Conservation (phyloP, 2,888 invertebrate genomes). For the Synergus itoensis region DNA sequence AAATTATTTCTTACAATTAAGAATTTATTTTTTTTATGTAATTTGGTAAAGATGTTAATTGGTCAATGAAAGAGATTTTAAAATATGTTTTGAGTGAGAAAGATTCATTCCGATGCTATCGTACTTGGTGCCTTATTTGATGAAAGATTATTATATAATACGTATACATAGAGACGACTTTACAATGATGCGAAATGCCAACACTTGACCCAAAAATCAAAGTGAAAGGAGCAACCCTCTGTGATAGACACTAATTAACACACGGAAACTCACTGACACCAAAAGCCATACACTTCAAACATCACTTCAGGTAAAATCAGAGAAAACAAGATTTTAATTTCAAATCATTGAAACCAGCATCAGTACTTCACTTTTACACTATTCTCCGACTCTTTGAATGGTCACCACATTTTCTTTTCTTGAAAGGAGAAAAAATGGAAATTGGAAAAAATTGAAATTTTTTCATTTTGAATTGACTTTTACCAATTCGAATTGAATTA, state of each 20-base stretch:
- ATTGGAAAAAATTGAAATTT: too few relatives aligned
- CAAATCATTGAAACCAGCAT: background rate
- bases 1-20: too few relatives aligned
- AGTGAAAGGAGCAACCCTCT: constrained; percentile 6
- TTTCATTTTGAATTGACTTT: too few relatives aligned
- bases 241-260: background rate
- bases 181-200: background rate
- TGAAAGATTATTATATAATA: background rate
- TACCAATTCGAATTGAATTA: too few relatives aligned
- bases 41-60: too few relatives aligned
- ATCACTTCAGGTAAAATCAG: background rate
- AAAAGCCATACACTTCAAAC: background rate
- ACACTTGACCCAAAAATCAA: constrained; percentile 9
- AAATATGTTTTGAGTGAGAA: background rate
- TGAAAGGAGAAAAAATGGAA: too few relatives aligned
- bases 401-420: too few relatives aligned
- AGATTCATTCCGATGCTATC: background rate
- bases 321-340: background rate
- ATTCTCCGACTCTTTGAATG: too few relatives aligned
- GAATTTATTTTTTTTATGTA: too few relatives aligned
- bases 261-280: background rate
- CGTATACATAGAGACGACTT: background rate
- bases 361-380: background rate
- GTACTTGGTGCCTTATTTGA: background rate
- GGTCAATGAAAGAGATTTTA: background rate